Evolutionary conservation across 2,888 invertebrate genomes (phyloP).

Genomic region (Catocala sponsa): DNA sequence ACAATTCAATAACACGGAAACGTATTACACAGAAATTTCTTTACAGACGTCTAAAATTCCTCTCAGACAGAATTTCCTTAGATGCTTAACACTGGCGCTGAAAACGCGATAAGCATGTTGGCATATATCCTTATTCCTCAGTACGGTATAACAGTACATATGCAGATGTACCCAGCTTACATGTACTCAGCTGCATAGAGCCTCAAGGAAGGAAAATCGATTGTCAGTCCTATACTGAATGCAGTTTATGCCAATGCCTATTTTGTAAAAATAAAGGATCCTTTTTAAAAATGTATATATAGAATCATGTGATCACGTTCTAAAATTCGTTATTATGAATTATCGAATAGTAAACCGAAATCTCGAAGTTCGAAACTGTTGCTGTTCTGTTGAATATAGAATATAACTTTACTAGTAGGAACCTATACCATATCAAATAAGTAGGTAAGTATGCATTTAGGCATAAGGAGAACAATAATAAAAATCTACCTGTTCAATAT

Average conservation of each 20-base stretch:
- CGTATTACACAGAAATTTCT: constrained; percentile 32
- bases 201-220: constrained; percentile 54
- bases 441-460: too few species aligned
- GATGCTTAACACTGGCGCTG: constrained; percentile 34
- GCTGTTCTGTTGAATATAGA: too few species aligned
- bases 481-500: too few species aligned
- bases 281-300: too few species aligned
- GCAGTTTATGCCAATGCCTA: not conserved
- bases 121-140: constrained; percentile 22
- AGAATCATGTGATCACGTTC: too few species aligned
- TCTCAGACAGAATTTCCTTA: constrained; percentile 27
- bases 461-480: too few species aligned
- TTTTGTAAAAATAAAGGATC: too few species aligned
- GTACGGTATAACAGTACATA: constrained; percentile 18
- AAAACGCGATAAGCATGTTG: constrained; percentile 41
- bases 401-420: too few species aligned
- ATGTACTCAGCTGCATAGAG: constrained; percentile 46
- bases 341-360: too few species aligned
- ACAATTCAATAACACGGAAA: constrained; percentile 36
- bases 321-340: too few species aligned
- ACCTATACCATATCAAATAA: too few species aligned
- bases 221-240: constrained; percentile 28
- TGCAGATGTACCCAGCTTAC: constrained; percentile 45
- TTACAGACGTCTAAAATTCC: constrained; percentile 36
- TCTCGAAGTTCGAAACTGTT: too few species aligned